Evolutionary conservation across 2,113 vertebrate genomes (phyloP), one percentile per base, ranked within the genome.

Genomic region (Psammodynastes pulverulentus): DNA sequence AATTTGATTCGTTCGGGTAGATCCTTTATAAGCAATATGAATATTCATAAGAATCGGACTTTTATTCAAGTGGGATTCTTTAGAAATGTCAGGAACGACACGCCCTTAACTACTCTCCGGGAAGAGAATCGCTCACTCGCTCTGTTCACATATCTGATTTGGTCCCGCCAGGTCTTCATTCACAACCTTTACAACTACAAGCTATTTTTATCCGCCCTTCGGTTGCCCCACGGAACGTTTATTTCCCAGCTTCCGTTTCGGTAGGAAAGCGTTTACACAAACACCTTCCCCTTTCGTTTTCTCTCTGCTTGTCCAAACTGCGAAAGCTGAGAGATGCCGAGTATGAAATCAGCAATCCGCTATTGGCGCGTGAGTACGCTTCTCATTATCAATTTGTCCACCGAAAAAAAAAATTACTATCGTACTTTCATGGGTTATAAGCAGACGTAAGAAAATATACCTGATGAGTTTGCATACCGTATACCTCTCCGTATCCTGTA

Each of bases 231-330:
- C 34, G 53, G 91, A 86, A 86, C 72, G 7, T 26, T 89, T 9
- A 23, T 43, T 52, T 9, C 9, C 15, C n/a, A 21, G 52, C 7
- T 86, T 43, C 72, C 5, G 87, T 89, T 92, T 89, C 72, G 12
- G 88, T 19, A 43, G 91, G 58, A 56, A 46, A 19, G 43, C 2
- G n/a, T 58, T 45, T 19, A 23, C 29, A 2, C 1, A 53, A 56
- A 48, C 67, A 24, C 53, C 21, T 10, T 89, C 91, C 72, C 9
- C 49, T 46, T 53, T 43, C 5, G 72, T 21, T 10, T 12, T 21
- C 26, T 21, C 26, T 23, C 29, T 5, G 0, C 15, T 2, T 1
- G 3, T 0, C 34, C 1, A 3, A 8, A 34, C 46, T 13, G 26
- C 24, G 9, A 34, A 46, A 21, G 12, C 2, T 5, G 48, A 24